These are phyloP conservation scores for Ptychoptera albimana DNA, from an alignment of 2,888 invertebrate genomes.

Conservation along the genomic window DNA sequence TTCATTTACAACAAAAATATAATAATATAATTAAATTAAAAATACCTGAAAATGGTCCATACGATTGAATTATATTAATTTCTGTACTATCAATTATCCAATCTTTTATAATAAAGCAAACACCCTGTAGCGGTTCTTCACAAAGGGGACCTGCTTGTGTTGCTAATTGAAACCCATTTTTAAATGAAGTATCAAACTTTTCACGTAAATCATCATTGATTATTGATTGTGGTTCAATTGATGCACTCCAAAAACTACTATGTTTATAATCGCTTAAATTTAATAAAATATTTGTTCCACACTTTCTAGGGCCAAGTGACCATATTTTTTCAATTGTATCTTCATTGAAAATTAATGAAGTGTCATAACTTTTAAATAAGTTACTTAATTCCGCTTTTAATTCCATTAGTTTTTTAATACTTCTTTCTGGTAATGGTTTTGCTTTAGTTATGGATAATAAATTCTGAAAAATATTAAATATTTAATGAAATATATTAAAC, in stretches of 20 bases:
- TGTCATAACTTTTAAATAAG: constrained; percentile 16
- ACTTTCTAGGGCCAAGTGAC: constrained; percentile 82
- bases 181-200: constrained; percentile 59
- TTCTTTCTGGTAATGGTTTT: constrained; percentile 17
- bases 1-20: constrained; percentile 1
- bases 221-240: constrained; percentile 27
- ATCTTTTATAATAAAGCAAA: constrained; percentile 76
- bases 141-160: constrained; percentile 85
- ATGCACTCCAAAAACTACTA: constrained; percentile 35
- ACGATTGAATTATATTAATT: constrained; percentile 23
- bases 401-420: neutral
- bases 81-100: constrained; percentile 45
- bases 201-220: constrained; percentile 35
- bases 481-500: neutral
- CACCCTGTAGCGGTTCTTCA: constrained; percentile 93
- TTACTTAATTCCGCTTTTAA: constrained; percentile 12
- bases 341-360: constrained; percentile 17
- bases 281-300: constrained; percentile 77
- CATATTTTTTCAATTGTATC: constrained; percentile 50
- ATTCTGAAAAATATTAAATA: constrained; percentile 12
- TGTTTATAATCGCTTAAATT: constrained; percentile 58
- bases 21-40: neutral
- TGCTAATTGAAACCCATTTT: constrained; percentile 77
- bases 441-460: constrained; percentile 17
- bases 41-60: constrained; percentile 38